These are phyloP conservation scores for Nerophis lumbriciformis DNA, from an alignment of 2,113 vertebrate species.

Conservation along the genomic window DNA sequence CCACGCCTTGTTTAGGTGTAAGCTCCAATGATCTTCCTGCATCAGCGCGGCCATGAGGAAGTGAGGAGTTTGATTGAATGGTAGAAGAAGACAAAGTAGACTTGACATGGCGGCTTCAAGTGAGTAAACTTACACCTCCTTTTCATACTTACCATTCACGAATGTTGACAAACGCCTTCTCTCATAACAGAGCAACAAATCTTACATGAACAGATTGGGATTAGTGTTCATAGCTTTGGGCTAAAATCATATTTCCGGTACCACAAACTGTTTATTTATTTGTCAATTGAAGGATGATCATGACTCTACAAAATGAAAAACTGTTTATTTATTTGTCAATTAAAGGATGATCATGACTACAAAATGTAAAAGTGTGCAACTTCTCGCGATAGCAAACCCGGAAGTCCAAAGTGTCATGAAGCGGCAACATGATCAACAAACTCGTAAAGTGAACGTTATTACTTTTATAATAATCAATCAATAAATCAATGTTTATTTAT, in stretches of 20 bases:
- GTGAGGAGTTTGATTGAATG: too few relatives aligned
- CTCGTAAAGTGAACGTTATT: too few relatives aligned
- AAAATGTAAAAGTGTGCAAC: not conserved
- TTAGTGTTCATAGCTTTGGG: too few relatives aligned
- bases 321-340: not conserved
- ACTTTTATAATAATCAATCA: too few relatives aligned
- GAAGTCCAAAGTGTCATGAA: not conserved
- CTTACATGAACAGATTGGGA: not conserved
- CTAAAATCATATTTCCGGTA: too few relatives aligned
- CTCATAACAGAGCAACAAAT: not conserved
- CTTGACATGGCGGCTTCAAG: conserved; percentile 40
- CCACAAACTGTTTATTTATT: not conserved
- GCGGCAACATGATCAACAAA: not conserved
- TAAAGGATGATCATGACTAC: too few relatives aligned
- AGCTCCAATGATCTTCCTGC: conserved; percentile 24
- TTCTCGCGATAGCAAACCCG: too few relatives aligned
- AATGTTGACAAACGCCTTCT: not conserved
- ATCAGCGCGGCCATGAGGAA: not conserved
- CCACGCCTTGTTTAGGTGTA: conserved; percentile 6
- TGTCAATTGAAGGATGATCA: not conserved
- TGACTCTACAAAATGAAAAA: not conserved
- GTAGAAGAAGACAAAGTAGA: not conserved
- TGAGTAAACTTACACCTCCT: conserved; percentile 15
- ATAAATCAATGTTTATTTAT: too few relatives aligned
- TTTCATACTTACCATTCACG: not conserved